A percentile compares a stretch with the other conserved stretches of the same genome.
Evolutionary conservation across 1,140 invertebrate species (phyloP).

Genomic region (Acromyrmex echinatior): DNA sequence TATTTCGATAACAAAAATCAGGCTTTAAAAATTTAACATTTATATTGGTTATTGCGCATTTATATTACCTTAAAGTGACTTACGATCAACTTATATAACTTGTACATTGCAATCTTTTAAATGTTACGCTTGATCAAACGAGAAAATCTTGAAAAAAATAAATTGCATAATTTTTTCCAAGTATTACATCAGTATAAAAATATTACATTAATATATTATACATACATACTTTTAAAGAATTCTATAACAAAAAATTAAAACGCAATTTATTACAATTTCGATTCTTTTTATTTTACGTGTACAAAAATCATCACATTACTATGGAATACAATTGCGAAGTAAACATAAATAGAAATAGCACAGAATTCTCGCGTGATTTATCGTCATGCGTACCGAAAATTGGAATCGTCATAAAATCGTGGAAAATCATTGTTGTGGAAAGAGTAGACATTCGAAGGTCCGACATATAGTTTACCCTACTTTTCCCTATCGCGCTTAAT

Average conservation of each 20-base stretch:
- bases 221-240: not conserved
- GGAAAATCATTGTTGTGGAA: not conserved
- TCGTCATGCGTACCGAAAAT: not conserved
- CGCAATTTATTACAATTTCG: not conserved
- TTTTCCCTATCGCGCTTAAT: conserved; percentile 48
- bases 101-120: not conserved
- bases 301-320: not conserved
- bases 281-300: not conserved
- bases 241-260: not conserved
- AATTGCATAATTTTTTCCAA: not conserved
- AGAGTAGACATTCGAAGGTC: not conserved
- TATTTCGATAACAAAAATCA: not conserved
- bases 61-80: not conserved
- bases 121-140: not conserved
- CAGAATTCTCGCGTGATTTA: not conserved
- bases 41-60: not conserved
- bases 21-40: not conserved
- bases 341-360: not conserved
- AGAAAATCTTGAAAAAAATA: not conserved
- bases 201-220: not conserved
- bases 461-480: conserved; percentile 41
- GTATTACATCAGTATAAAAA: not conserved
- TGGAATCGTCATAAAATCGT: not conserved
- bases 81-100: not conserved
- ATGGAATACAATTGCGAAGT: not conserved